phyloP scores from a whole-genome alignment of 2,797 vertebrate species.

The Periparus ater region DNA sequence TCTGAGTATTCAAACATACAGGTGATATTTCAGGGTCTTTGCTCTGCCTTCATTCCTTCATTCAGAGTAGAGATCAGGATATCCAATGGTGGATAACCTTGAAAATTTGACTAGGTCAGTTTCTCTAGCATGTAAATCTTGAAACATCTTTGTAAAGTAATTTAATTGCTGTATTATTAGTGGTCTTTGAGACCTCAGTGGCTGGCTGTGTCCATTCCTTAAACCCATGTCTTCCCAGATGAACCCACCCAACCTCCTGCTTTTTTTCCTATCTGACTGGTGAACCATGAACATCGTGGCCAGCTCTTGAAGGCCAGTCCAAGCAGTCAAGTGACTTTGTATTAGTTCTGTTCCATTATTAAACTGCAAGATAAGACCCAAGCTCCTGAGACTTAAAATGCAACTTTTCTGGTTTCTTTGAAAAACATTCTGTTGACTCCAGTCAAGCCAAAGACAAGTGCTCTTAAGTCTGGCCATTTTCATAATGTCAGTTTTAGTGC shows the following conservation, averaged over 20 bases:
- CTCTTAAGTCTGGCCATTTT: slow-evolving; percentile 38
- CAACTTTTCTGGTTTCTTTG: slow-evolving; percentile 32
- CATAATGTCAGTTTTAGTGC: not conserved
- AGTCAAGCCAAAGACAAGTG: slow-evolving; percentile 20
- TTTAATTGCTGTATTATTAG: not conserved
- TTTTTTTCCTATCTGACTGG: not conserved
- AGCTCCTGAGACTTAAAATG: not conserved
- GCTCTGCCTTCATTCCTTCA: not conserved
- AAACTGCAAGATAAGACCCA: not conserved
- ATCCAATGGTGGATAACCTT: not conserved
- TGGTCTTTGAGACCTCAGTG: not conserved
- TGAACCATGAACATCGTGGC: accelerated
- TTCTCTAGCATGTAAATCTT: not conserved
- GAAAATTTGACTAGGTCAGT: not conserved
- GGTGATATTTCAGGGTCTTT: not conserved
- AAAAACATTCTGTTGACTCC: slow-evolving; percentile 10
- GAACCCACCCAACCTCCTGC: not conserved
- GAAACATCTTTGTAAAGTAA: not conserved
- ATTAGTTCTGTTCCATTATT: not conserved
- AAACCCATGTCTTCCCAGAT: not conserved
- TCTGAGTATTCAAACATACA: not conserved
- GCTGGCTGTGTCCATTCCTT: not conserved
- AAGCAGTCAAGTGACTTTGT: not conserved
- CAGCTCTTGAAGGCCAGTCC: not conserved
- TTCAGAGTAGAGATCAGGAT: not conserved